Percentiles rank a stretch among this genome's conserved stretches.
These are phyloP conservation scores for Pholis gunnellus DNA, from an alignment of 2,113 vertebrate genomes.

Conservation along the genomic window DNA sequence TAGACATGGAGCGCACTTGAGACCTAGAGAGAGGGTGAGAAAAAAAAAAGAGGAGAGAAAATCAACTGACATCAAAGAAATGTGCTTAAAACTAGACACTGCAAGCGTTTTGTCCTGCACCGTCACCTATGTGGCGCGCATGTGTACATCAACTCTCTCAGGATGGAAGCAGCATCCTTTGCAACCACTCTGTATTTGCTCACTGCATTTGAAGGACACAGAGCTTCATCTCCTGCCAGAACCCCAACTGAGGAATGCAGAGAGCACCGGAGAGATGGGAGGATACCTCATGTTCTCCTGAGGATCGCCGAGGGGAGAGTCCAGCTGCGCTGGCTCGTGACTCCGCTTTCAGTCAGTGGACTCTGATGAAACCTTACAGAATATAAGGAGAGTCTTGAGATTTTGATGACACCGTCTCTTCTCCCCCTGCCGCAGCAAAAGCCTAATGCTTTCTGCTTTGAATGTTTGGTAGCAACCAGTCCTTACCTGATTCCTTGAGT, in stretches of 20 bases:
- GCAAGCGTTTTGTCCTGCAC: conserved; percentile 71
- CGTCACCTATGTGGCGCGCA: conserved; percentile 48
- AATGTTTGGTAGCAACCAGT: conserved; percentile 83
- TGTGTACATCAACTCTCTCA: conserved; percentile 71
- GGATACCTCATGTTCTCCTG: conserved; percentile 53
- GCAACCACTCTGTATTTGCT: conserved; percentile 64
- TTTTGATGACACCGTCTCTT: conserved; percentile 68
- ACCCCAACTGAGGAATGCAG: conserved; percentile 59
- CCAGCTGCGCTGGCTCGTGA: conserved; percentile 53
- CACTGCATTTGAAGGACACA: conserved; percentile 65
- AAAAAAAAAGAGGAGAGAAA: conserved; percentile 24
- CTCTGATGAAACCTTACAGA: conserved; percentile 67
- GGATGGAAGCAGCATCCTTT: conserved; percentile 69
- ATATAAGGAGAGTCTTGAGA: conserved; percentile 62
- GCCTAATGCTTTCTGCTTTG: conserved; percentile 81
- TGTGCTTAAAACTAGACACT: conserved; percentile 64
- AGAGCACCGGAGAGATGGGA: conserved; percentile 44
- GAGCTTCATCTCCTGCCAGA: conserved; percentile 55
- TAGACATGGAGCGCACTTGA: conserved; percentile 65
- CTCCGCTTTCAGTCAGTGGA: conserved; percentile 52
- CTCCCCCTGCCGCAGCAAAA: conserved; percentile 73
- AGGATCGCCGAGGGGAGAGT: conserved; percentile 55
- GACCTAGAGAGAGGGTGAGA: conserved; percentile 47
- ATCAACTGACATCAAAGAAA: conserved; percentile 52
- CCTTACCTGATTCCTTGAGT: conserved; percentile 76